phyloP scores from a whole-genome alignment of 1,140 invertebrate species.

The Goniozus legneri region DNA sequence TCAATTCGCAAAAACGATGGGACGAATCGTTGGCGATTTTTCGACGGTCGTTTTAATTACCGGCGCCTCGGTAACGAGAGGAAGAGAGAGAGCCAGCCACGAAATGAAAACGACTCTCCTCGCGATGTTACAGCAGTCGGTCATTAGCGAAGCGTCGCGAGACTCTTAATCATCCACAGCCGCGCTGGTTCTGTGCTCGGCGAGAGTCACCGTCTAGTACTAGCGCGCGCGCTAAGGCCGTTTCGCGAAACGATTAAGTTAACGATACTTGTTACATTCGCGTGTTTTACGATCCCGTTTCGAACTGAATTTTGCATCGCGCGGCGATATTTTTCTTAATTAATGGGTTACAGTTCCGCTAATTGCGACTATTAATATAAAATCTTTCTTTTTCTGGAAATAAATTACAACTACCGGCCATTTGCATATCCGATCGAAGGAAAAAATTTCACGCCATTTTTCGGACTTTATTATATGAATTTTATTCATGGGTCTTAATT shows the following conservation, averaged over 20 bases:
- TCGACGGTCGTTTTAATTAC: background rate
- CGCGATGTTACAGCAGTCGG: constrained; percentile 30
- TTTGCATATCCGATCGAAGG: no score
- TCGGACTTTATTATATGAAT: no score
- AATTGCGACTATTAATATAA: no score
- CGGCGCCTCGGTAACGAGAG: background rate
- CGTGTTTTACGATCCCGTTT: background rate
- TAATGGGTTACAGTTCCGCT: background rate
- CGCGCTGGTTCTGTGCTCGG: constrained; percentile 27
- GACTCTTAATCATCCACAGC: constrained; percentile 35
- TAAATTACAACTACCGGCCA: no score
- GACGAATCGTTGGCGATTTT: no score
- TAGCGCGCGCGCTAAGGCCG: no score
- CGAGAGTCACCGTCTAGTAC: constrained; percentile 2
- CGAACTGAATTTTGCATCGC: constrained; percentile 20
- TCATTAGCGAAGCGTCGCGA: constrained; percentile 32
- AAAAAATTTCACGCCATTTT: no score
- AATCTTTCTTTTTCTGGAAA: no score
- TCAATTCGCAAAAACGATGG: background rate
- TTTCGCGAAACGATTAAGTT: no score
- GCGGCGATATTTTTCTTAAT: background rate
- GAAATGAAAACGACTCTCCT: no score
- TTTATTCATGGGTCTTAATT: no score
- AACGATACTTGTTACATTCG: no score
- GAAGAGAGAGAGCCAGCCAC: background rate